Conservation (phyloP, 2,797 vertebrate species). For the Enteromius unitaeniatus region DNA sequence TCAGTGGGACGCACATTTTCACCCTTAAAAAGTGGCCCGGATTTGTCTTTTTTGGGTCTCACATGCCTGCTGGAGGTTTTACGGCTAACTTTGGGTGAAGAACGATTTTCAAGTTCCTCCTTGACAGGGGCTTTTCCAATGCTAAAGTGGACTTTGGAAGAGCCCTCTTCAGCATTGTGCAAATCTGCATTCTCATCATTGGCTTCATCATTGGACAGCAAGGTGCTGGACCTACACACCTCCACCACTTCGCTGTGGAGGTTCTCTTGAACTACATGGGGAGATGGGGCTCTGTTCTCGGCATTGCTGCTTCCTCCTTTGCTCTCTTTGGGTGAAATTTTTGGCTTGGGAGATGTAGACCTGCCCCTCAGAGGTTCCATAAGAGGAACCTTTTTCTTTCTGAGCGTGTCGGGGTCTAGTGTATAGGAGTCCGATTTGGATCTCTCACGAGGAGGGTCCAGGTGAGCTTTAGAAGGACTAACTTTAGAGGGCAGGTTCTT, state of each 20-base stretch:
- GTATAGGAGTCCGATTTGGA: conserved; percentile 99
- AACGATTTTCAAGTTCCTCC: conserved; percentile 92
- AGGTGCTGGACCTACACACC: conserved; percentile 92
- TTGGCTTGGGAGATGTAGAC: conserved; percentile 96
- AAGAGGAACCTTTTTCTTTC: conserved; percentile 94
- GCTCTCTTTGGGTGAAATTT: conserved; percentile 86
- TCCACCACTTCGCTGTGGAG: conserved; percentile 98
- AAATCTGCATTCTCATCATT: conserved; percentile 88
- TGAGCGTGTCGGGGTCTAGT: conserved; percentile 92
- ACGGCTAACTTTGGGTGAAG: conserved; percentile 96
- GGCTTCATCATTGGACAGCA: conserved; percentile 88
- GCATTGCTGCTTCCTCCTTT: conserved; percentile 78
- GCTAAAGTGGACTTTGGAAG: conserved; percentile 97
- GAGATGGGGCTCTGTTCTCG: conserved; percentile 92
- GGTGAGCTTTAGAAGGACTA: conserved; percentile 86
- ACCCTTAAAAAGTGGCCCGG: conserved; percentile 91
- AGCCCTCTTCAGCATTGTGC: conserved; percentile 84
- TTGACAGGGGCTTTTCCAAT: conserved; percentile 97
- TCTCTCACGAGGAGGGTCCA: conserved; percentile 94
- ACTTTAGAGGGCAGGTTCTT: conserved; percentile 90
- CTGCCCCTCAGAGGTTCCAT: conserved; percentile 93
- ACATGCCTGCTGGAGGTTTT: conserved; percentile 91
- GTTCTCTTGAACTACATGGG: conserved; percentile 97
- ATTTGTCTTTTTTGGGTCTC: conserved; percentile 97
- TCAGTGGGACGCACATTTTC: conserved; percentile 85